phyloP scores from a whole-genome alignment of 2,113 vertebrate genomes.

The Barnardius zonarius region DNA sequence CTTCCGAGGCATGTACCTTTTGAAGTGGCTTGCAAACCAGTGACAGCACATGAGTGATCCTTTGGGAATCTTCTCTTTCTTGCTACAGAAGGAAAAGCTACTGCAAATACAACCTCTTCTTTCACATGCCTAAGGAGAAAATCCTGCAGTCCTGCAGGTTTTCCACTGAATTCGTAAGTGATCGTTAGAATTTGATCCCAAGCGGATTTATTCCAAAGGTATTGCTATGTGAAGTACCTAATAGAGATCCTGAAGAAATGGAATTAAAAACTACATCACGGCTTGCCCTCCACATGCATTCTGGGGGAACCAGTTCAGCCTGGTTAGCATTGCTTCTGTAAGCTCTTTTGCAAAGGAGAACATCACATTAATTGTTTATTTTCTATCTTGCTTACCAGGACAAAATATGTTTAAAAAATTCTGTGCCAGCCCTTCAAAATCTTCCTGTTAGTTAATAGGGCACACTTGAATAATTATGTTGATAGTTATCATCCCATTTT shows the following conservation, averaged over 20 bases:
- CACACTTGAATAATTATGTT: constrained; percentile 17
- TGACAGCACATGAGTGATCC: not conserved
- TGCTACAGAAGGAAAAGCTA: not conserved
- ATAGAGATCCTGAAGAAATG: not conserved
- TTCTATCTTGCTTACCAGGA: not conserved
- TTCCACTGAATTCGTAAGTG: not conserved
- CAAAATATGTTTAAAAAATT: not conserved
- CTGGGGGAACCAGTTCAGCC: not conserved
- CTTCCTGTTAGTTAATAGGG: not conserved
- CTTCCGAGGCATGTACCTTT: not conserved
- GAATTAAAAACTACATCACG: not conserved
- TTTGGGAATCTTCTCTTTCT: not conserved
- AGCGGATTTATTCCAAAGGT: not conserved
- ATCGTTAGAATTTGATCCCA: not conserved
- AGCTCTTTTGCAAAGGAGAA: not conserved
- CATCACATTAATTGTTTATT: not conserved
- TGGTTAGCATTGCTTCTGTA: not conserved
- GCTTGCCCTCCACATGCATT: not conserved
- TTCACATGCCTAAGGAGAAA: not conserved
- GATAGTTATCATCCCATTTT: not conserved
- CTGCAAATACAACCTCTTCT: not conserved
- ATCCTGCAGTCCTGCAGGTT: not conserved
- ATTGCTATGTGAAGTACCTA: not conserved
- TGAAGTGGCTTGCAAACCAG: not conserved
- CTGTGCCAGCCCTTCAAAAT: not conserved